Conservation (phyloP, 2,113 vertebrate genomes). For the Phocoena sinus region DNA sequence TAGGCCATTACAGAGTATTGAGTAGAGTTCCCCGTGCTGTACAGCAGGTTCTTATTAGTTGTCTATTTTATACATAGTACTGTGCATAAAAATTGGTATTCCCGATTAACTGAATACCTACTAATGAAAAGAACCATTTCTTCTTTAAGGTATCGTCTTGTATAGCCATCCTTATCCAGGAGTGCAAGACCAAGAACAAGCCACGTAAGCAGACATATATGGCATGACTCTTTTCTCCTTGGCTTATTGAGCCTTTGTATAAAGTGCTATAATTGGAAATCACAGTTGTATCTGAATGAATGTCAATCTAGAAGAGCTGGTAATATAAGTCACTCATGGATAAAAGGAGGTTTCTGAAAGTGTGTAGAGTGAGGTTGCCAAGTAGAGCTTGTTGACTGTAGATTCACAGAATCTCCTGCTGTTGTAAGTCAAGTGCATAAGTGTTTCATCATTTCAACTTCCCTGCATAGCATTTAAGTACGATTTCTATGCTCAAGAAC, state of each 20-base stretch:
- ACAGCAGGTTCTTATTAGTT: not conserved
- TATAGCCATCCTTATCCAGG: constrained; percentile 94
- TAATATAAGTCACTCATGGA: constrained; percentile 17
- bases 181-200: constrained; percentile 88
- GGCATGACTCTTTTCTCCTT: not conserved
- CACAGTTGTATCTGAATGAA: constrained; percentile 33
- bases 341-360: constrained; percentile 43
- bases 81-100: not conserved
- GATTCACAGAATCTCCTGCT: not conserved
- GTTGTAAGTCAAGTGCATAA: constrained; percentile 29
- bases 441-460: constrained; percentile 31
- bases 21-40: not conserved
- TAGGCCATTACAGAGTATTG: not conserved
- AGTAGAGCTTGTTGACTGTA: constrained; percentile 3
- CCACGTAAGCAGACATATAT: constrained; percentile 86
- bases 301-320: constrained; percentile 36
- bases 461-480: not conserved
- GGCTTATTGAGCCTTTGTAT: not conserved
- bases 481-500: not conserved
- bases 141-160: constrained; percentile 89
- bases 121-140: constrained; percentile 58
- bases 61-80: not conserved
- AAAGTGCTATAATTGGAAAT: constrained; percentile 45
- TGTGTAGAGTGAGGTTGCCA: not conserved
- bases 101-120: not conserved